Conservation (phyloP, 1,140 invertebrate species). For the Chironomus striatipennis region DNA sequence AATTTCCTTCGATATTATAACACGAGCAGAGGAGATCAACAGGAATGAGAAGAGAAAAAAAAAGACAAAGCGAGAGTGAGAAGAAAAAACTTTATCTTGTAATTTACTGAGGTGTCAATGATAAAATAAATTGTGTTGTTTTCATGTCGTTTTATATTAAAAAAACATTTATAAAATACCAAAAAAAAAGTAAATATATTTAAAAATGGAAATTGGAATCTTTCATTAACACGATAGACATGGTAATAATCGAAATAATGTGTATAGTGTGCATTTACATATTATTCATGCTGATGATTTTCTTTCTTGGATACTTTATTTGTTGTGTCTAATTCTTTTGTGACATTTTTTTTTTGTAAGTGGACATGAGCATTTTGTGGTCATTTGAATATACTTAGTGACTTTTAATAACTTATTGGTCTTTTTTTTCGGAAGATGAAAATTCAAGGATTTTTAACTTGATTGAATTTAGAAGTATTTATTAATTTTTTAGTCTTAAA, state of each 20-base stretch:
- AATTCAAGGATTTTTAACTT: too few relatives aligned
- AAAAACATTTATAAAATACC: slow-evolving; percentile 11
- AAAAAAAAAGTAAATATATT: slow-evolving; percentile 15
- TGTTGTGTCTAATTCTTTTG: too few relatives aligned
- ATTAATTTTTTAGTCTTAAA: too few relatives aligned
- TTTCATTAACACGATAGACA: not conserved
- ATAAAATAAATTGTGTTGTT: slow-evolving; percentile 23
- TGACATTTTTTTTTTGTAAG: too few relatives aligned
- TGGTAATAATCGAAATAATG: slow-evolving; percentile 23
- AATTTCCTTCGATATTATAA: too few relatives aligned
- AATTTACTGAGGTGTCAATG: slow-evolving; percentile 20
- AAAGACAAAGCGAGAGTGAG: not conserved
- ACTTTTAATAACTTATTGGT: too few relatives aligned
- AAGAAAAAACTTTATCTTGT: not conserved
- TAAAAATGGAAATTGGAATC: not conserved
- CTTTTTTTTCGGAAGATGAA: too few relatives aligned
- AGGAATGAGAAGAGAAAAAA: not conserved
- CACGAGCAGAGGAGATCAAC: too few relatives aligned
- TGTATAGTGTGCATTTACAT: slow-evolving; percentile 14
- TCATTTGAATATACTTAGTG: too few relatives aligned
- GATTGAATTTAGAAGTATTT: too few relatives aligned
- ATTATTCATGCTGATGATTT: slow-evolving; percentile 23
- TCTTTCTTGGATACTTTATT: slow-evolving; percentile 27
- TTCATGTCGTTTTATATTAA: slow-evolving; percentile 4
- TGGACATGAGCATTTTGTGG: too few relatives aligned